Percentiles rank a stretch among this genome's conserved stretches.
Evolutionary conservation across 2,888 invertebrate species (phyloP).

Genomic region (Augochlorella aurata): DNA sequence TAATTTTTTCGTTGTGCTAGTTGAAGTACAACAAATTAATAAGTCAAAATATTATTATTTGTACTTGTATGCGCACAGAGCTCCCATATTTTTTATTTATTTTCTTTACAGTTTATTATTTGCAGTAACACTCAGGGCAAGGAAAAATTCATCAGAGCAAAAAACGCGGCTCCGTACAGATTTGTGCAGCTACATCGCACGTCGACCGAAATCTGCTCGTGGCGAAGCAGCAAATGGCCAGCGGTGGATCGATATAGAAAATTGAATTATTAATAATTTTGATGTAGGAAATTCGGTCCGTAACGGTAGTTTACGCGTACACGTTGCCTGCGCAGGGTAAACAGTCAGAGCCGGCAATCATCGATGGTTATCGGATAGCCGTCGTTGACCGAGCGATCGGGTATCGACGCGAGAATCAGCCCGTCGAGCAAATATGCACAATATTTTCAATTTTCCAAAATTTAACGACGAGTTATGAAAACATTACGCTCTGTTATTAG

Average conservation of each 20-base stretch:
- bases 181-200: neutral
- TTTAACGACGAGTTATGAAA: constrained; percentile 19
- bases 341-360: neutral
- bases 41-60: too few species aligned
- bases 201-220: neutral
- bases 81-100: too few species aligned
- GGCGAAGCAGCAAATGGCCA: neutral
- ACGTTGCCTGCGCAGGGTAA: too few species aligned
- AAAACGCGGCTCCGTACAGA: too few species aligned
- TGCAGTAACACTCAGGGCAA: too few species aligned
- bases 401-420: neutral
- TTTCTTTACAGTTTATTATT: too few species aligned
- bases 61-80: too few species aligned
- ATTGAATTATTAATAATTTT: neutral
- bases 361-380: neutral
- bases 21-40: too few species aligned
- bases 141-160: too few species aligned
- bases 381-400: neutral
- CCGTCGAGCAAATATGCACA: neutral
- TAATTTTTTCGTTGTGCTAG: too few species aligned
- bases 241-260: neutral
- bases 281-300: neutral
- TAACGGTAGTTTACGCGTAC: neutral
- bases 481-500: neutral
- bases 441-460: constrained; percentile 23